Percentiles rank a stretch among this genome's conserved stretches.
Conservation (phyloP, 2,113 vertebrate genomes). For the Callipepla californica region DNA sequence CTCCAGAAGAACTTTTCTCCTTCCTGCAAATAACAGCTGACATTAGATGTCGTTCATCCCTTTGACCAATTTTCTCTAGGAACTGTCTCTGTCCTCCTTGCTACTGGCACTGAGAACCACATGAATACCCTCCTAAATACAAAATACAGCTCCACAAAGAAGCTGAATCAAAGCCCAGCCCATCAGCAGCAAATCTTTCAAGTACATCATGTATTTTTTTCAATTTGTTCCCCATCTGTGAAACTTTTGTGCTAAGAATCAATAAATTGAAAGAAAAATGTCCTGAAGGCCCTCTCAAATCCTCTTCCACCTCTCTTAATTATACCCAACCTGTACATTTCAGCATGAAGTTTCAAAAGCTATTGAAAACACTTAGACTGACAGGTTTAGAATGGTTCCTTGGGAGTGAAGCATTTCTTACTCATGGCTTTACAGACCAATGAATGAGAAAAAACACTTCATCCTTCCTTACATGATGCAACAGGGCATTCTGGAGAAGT, state of each 20-base stretch:
- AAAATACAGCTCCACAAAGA: background rate
- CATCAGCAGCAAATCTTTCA: slow-evolving; percentile 24
- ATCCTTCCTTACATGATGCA: background rate
- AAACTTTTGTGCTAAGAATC: slow-evolving; percentile 53
- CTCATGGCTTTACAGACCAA: background rate
- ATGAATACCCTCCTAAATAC: slow-evolving; percentile 4
- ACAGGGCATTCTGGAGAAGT: background rate
- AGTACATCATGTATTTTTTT: slow-evolving; percentile 10
- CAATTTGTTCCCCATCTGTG: slow-evolving; percentile 41
- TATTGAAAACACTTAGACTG: slow-evolving; percentile 2
- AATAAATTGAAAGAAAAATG: slow-evolving; percentile 24
- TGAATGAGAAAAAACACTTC: background rate
- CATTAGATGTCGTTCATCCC: background rate
- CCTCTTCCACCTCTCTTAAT: slow-evolving; percentile 30
- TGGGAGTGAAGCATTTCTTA: slow-evolving; percentile 4
- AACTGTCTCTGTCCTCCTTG: background rate
- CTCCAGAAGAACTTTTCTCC: slow-evolving; percentile 9
- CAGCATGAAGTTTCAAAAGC: slow-evolving; percentile 18
- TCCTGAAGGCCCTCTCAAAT: slow-evolving; percentile 28
- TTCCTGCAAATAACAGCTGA: background rate
- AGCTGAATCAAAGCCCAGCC: slow-evolving; percentile 32
- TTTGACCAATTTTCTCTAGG: background rate
- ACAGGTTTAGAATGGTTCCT: background rate
- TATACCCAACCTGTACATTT: background rate
- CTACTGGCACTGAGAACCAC: background rate